These are phyloP conservation scores for Spinus pinus DNA, from an alignment of 2,797 vertebrate species.

Conservation along the genomic window DNA sequence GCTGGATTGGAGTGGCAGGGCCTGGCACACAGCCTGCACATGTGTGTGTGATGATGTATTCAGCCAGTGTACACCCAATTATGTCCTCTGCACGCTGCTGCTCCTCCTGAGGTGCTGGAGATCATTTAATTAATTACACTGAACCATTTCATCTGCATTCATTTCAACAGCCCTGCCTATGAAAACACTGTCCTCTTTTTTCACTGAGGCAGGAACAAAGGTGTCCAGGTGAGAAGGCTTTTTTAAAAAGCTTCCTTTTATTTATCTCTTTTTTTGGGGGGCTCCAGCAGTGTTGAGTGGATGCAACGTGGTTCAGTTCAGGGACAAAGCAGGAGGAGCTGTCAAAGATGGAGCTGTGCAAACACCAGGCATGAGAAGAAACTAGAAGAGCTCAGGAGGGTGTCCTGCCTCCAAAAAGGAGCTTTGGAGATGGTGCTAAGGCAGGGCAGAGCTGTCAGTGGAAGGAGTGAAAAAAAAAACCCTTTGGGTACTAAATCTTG, in stretches of 20 bases:
- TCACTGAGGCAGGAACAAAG: background rate
- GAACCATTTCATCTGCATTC: background rate
- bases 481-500: background rate
- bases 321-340: background rate
- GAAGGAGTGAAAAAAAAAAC: fast-evolving
- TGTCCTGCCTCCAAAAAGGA: background rate
- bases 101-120: background rate
- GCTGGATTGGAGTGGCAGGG: background rate
- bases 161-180: background rate
- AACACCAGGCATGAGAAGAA: background rate
- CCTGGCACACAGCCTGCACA: background rate
- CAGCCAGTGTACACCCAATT: background rate
- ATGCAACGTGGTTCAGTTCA: background rate
- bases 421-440: background rate
- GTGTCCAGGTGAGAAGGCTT: background rate
- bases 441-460: background rate
- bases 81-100: background rate
- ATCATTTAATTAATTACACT: conserved; percentile 20
- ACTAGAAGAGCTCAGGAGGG: background rate
- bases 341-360: background rate
- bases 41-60: background rate
- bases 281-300: background rate
- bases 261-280: background rate
- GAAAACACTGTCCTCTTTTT: background rate
- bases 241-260: background rate